Percentiles rank a stretch among this genome's conserved stretches.
Evolutionary conservation across 2,888 invertebrate species (phyloP).

Genomic region (Meteorus cinctellus): DNA sequence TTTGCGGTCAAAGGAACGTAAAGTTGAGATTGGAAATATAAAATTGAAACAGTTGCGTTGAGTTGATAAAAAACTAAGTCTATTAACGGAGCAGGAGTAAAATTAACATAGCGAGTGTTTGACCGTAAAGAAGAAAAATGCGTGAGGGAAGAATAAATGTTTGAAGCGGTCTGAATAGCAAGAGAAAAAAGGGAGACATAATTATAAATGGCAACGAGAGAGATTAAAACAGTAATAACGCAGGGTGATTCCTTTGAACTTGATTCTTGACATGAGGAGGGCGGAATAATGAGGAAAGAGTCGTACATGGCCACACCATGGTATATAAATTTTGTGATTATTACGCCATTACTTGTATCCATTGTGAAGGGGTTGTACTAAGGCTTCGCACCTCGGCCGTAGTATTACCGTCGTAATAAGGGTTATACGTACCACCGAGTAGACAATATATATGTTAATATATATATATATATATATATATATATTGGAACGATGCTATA

Average conservation of each 20-base stretch:
- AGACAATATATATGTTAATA: neutral
- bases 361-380: conserved; percentile 5
- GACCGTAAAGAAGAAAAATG: neutral
- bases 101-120: neutral
- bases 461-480: neutral
- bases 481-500: neutral
- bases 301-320: neutral
- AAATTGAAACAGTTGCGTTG: neutral
- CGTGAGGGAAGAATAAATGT: neutral
- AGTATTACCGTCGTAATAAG: conserved; percentile 34
- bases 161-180: neutral
- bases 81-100: neutral
- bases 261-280: neutral
- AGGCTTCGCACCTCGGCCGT: conserved; percentile 11
- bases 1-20: neutral
- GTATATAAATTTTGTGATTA: neutral
- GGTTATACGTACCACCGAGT: conserved; percentile 13
- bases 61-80: neutral
- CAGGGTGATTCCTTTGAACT: neutral
- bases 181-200: neutral
- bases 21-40: neutral
- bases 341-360: neutral
- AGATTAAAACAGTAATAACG: neutral
- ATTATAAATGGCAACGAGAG: neutral
- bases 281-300: conserved; percentile 11